Evolutionary conservation across 2,113 vertebrate genomes (phyloP), one percentile per base, ranked within the genome.

Genomic region (Pycnonotus jocosus): DNA sequence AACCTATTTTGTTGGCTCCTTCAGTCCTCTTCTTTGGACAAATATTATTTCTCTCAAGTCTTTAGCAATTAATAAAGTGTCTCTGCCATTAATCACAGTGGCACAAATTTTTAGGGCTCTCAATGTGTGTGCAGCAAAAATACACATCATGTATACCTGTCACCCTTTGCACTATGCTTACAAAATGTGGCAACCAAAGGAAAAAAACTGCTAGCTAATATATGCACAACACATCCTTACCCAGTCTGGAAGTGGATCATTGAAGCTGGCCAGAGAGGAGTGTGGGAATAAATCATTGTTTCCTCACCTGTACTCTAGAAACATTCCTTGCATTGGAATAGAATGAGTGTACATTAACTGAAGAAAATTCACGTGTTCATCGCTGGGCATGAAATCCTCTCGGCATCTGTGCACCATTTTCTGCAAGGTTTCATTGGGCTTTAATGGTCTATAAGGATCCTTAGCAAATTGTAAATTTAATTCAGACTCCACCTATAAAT

Each of bases 1-100:
- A 95, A 57, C 16, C 77, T 78, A 30, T 78, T 92, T 86, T 76
- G 51, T 69, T 96, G 92, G 93, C 88, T 93, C 82, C 40, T 88
- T 90, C 53, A 28, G 51, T 57, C 94, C 71, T 88, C 78, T 80
- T 70, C 88, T 86, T 48, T 42, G 31, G 73, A 96, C 60, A 94
- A 93, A 74, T 53, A 65, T 53, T 95, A 86, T 88, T 88, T 90
- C 79, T 86, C 74, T 93, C 64, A 68, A 82, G 33, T 6, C 24
- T 56, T n/a, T 70, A 76, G 81, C 81, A 94, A 66, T 80, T 85
- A 90, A 83, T 64, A 68, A 80, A 87, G 62, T 3, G 2, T 86
- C 60, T 93, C 62, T 90, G 54, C 38, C 68, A 86, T 84, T 64
- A 94, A 94, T 74, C 81, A 93, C 15, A 84, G 76, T 64, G n/a